Base-by-base conservation (phyloP, 1,140 invertebrate species). In the Bilobella aurantiaca region DNA sequence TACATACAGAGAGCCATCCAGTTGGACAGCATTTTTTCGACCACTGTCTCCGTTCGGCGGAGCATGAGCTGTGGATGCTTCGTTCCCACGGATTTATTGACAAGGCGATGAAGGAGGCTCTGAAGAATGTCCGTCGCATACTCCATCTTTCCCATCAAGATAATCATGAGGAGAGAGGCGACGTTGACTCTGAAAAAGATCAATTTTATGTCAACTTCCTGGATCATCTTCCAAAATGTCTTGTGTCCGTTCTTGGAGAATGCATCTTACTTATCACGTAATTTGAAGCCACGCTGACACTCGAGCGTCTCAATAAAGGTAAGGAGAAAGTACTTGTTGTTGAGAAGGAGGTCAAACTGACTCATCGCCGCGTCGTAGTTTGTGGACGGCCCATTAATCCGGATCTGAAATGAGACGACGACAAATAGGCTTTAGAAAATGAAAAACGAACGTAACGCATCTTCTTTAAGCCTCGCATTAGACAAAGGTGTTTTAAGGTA, bases 121-220 rank as follows among this genome's bases (percentile, higher is more conserved):
- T 92, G 88, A 8, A 95, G 77, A 73, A 95, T 89, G 77, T 95
- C 91, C 0, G 93, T 95, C 0, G 91, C 90, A 80, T 96, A 97
- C 75, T 95, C 92, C 93, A 96, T 96, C 81, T 95, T 94, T 1
- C 88, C 86, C 90, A 95, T 91, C 3, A 96, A 78, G 42, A 94
- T 90, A 12, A 95, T 85, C 87, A 93, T 94, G 27, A 97, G 78
- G 27, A 96, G 80, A 1, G 93, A 96, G 16, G 92, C 92, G 5
- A 97, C 90, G 77, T 94, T 95, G 8, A 96, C 91, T 77, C 85
- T 85, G 73, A 30, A 76, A 73, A 18, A 61, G 21, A 70, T 58
- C 8, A 53, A 23, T 53, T 8, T 23, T 18, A 53, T 23, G 14
- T 23, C 8, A n/a, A 42, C 8, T 42, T 42, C n/a, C n/a, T 12